Percentiles rank a stretch among this genome's conserved stretches.
phyloP scores from a whole-genome alignment of 2,113 vertebrate species.

The Mesocricetus auratus region DNA sequence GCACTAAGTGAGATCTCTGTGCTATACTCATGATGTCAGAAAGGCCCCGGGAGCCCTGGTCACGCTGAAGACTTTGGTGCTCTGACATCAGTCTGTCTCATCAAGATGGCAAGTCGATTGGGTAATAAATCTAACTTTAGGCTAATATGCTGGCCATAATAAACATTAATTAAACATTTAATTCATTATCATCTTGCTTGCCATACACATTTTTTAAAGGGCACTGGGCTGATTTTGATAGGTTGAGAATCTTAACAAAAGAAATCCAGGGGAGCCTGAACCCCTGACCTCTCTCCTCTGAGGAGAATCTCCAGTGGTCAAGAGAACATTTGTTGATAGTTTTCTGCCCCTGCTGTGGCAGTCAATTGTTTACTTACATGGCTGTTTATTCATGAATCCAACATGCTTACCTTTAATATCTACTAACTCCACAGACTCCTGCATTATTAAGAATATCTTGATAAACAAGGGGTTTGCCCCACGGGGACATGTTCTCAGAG shows the following conservation, averaged over 20 bases:
- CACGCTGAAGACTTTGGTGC: not conserved
- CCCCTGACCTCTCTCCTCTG: not conserved
- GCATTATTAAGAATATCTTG: not conserved
- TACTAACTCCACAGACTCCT: not conserved
- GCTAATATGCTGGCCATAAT: constrained; percentile 47
- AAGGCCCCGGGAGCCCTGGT: not conserved
- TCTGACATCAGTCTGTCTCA: constrained; percentile 42
- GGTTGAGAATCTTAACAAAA: constrained; percentile 27
- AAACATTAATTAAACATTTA: constrained; percentile 72
- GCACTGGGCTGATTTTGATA: not conserved
- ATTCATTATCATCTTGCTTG: constrained; percentile 49
- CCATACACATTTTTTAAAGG: constrained; percentile 53
- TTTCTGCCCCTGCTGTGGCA: not conserved
- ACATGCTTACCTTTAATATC: not conserved
- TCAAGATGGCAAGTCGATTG: constrained; percentile 7
- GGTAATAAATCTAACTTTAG: constrained; percentile 61
- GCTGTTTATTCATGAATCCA: not conserved
- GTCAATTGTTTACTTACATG: constrained; percentile 8
- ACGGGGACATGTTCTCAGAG: not conserved
- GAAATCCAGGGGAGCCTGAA: not conserved
- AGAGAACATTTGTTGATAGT: not conserved
- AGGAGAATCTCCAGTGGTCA: not conserved
- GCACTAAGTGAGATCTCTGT: not conserved
- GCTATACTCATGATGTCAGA: not conserved
- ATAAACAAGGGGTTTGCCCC: not conserved